Evolutionary conservation across 1,140 invertebrate species (phyloP).

Genomic region (Glomeris maerens): DNA sequence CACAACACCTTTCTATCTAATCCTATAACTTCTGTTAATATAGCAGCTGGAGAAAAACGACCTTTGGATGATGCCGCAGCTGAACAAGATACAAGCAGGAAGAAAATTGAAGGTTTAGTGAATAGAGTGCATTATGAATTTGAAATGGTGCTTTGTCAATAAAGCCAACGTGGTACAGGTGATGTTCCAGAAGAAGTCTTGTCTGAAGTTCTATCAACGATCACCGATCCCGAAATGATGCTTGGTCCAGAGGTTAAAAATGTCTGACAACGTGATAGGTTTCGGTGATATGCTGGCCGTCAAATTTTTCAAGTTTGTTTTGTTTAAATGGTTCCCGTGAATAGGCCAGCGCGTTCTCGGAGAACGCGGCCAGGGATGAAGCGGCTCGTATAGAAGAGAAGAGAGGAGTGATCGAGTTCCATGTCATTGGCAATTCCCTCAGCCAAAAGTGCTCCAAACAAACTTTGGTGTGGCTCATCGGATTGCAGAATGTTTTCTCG

Average conservation of each 20-base stretch:
- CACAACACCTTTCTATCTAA: background rate
- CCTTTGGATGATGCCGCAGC: slow-evolving; percentile 14
- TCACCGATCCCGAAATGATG: slow-evolving; percentile 59
- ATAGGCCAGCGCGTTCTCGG: slow-evolving; percentile 52
- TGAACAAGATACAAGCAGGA: slow-evolving; percentile 20
- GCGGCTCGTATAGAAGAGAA: slow-evolving; percentile 79
- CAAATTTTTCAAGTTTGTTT: background rate
- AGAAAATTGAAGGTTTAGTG: slow-evolving; percentile 24
- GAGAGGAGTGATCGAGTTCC: slow-evolving; percentile 77
- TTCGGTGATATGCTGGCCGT: background rate
- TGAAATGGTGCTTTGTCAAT: background rate
- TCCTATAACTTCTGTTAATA: slow-evolving; percentile 8
- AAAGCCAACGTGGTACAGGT: slow-evolving; percentile 14
- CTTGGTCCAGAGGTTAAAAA: slow-evolving; percentile 56
- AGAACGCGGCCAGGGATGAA: slow-evolving; percentile 74
- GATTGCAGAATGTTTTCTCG: slow-evolving; percentile 88
- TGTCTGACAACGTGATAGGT: slow-evolving; percentile 3
- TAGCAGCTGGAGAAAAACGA: slow-evolving; percentile 17
- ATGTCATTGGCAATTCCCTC: slow-evolving; percentile 84
- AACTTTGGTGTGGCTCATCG: slow-evolving; percentile 83
- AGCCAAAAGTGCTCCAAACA: slow-evolving; percentile 72
- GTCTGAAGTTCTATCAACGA: slow-evolving; percentile 56
- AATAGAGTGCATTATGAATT: background rate
- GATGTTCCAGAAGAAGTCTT: slow-evolving; percentile 47
- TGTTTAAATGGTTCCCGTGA: background rate